Base-by-base conservation (phyloP, 2,113 vertebrate species). In the Salvator merianae region DNA sequence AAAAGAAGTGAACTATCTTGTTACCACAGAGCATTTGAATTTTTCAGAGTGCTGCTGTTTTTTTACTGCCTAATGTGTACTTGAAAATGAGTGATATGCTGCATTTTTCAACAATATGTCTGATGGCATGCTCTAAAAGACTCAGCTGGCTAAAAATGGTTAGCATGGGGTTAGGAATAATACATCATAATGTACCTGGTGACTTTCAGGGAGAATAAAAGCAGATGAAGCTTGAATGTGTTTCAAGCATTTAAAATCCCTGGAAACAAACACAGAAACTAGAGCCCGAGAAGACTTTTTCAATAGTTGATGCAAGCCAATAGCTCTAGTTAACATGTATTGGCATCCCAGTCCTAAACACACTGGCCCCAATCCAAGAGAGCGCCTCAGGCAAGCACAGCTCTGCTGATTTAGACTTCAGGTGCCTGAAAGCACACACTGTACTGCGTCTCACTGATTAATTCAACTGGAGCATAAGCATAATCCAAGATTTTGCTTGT, bases 171-270 rank as follows among this genome's bases (percentile, higher is more conserved):
- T 90, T 93, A 93, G 87, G 75, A 77, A 81, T 75, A 85, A 92
- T 92, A 91, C 91, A 93, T 93, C 91, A 93, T 87, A 71, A 77
- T 63, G 53, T 89, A 89, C 91, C 87, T 88, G 75, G 86, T 85
- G 83, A 73, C 84, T 91, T 81, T 77, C 88, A 78, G 75, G 90
- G 87, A 92, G 77, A 76, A 90, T 88, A 92, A 89, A 88, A 80
- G 85, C 88, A 91, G 93, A 92, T 92, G 88, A 80, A 90, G 91
- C 86, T 86, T 94, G 91, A 91, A 92, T 93, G 86, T 88, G 65
- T 91, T 93, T 92, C 85, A 91, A 90, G 87, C 92, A 84, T 90
- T 91, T 91, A 65, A 76, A 92, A 89, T 68, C 63, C 84, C 74
- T 47, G 88, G 74, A 73, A 88, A 86, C 76, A 55, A 59, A 83